Evolutionary conservation across 2,113 vertebrate species (phyloP).

Genomic region (Forbesichthys agassizii): DNA sequence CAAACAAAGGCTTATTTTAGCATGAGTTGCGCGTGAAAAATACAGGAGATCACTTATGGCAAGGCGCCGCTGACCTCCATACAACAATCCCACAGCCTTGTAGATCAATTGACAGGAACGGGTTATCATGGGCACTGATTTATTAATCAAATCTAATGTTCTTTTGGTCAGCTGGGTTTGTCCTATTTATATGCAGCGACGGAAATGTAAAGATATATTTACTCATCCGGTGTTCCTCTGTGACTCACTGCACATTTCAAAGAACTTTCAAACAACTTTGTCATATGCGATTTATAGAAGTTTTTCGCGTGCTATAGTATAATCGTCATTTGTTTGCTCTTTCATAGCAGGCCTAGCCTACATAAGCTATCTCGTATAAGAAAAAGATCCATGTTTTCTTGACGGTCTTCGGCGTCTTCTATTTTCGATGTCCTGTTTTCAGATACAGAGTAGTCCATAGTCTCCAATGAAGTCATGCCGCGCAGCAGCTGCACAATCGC

Average conservation of each 20-base stretch:
- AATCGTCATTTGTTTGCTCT: slow-evolving; percentile 52
- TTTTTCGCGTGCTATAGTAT: slow-evolving; percentile 47
- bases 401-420: slow-evolving; percentile 10
- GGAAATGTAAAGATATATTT: slow-evolving; percentile 65
- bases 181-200: slow-evolving; percentile 46
- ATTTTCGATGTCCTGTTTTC: slow-evolving; percentile 42
- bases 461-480: neutral
- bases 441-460: neutral
- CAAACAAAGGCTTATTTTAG: slow-evolving; percentile 47
- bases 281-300: slow-evolving; percentile 54
- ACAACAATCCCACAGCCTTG: slow-evolving; percentile 21
- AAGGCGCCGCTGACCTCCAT: slow-evolving; percentile 57
- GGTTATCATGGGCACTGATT: slow-evolving; percentile 63
- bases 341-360: slow-evolving; percentile 23
- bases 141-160: slow-evolving; percentile 74
- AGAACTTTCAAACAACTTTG: slow-evolving; percentile 54
- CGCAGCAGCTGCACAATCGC: neutral
- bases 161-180: slow-evolving; percentile 64
- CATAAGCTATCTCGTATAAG: slow-evolving; percentile 6
- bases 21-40: slow-evolving; percentile 50
- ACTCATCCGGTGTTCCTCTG: slow-evolving; percentile 41
- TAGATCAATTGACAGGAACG: slow-evolving; percentile 57
- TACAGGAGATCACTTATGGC: slow-evolving; percentile 37
- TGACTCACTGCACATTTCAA: slow-evolving; percentile 51
- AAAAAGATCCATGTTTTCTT: slow-evolving; percentile 37